Evolutionary conservation across 2,113 vertebrate species (phyloP).

Genomic region (Trinectes maculatus): DNA sequence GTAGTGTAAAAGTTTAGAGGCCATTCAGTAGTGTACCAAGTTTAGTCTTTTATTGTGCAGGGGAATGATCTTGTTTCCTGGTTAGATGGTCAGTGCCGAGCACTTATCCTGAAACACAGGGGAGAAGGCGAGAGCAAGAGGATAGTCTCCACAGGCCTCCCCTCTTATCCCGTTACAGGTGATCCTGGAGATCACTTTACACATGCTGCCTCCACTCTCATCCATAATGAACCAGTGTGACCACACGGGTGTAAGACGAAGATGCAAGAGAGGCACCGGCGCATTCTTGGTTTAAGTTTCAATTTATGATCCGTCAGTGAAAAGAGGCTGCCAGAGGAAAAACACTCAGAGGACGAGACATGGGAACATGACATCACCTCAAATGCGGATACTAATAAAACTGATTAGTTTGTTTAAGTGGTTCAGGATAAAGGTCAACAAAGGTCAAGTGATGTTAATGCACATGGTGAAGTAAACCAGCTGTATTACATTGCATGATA

Average conservation of each 20-base stretch:
- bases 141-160: constrained; percentile 46
- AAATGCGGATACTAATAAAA: neutral
- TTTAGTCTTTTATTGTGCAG: constrained; percentile 1
- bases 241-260: constrained; percentile 5
- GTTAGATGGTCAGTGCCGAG: constrained; percentile 1
- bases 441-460: neutral
- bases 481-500: too few species aligned
- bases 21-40: too few species aligned
- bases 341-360: neutral
- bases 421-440: neutral
- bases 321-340: neutral
- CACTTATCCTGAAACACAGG: constrained; percentile 24
- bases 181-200: constrained; percentile 58
- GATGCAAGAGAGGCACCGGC: neutral
- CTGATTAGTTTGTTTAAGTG: neutral
- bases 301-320: neutral
- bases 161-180: constrained; percentile 71
- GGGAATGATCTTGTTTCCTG: constrained; percentile 21
- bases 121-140: constrained; percentile 38
- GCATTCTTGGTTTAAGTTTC: neutral
- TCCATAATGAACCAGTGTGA: constrained; percentile 70
- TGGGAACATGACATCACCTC: neutral
- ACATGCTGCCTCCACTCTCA: constrained; percentile 44
- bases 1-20: too few species aligned
- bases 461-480: too few species aligned